Percentiles rank a stretch among this genome's conserved stretches.
These are phyloP conservation scores for Electrona antarctica DNA, from an alignment of 2,113 vertebrate genomes.

Conservation along the genomic window DNA sequence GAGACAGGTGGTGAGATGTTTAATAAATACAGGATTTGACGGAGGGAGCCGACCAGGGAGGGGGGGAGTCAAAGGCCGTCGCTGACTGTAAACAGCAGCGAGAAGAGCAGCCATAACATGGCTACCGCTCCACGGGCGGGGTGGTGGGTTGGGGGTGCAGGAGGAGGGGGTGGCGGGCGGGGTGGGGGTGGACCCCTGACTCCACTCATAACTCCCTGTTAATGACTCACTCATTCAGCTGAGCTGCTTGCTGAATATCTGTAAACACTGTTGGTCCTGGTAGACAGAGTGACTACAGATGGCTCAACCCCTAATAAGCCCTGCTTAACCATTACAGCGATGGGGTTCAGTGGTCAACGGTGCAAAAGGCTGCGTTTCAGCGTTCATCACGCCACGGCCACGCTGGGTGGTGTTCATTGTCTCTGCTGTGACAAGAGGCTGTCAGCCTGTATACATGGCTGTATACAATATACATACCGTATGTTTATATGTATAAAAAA, in stretches of 20 bases:
- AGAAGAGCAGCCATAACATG: conserved; percentile 57
- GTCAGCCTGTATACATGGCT: background rate
- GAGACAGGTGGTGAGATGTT: conserved; percentile 71
- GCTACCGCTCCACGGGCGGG: conserved; percentile 54
- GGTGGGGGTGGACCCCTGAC: background rate
- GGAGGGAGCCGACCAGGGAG: conserved; percentile 38
- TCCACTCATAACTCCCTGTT: conserved; percentile 45
- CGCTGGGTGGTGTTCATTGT: background rate
- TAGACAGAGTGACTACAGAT: conserved; percentile 26
- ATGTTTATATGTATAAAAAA: background rate
- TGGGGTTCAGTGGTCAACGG: background rate
- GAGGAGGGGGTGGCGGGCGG: too few relatives aligned
- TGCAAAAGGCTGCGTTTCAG: conserved; percentile 1
- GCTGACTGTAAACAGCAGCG: conserved; percentile 63
- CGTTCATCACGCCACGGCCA: background rate
- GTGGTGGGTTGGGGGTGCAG: too few relatives aligned
- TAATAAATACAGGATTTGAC: conserved; percentile 71
- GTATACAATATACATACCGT: too few relatives aligned
- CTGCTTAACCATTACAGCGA: background rate
- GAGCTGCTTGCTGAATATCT: conserved; percentile 7
- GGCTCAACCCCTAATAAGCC: conserved; percentile 13
- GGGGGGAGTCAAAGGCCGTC: conserved; percentile 57
- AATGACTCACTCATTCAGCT: conserved; percentile 51
- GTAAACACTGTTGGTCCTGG: conserved; percentile 22
- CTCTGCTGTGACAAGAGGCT: background rate